These are phyloP conservation scores for Anthrax anthrax DNA, from an alignment of 2,888 invertebrate species.

Conservation along the genomic window DNA sequence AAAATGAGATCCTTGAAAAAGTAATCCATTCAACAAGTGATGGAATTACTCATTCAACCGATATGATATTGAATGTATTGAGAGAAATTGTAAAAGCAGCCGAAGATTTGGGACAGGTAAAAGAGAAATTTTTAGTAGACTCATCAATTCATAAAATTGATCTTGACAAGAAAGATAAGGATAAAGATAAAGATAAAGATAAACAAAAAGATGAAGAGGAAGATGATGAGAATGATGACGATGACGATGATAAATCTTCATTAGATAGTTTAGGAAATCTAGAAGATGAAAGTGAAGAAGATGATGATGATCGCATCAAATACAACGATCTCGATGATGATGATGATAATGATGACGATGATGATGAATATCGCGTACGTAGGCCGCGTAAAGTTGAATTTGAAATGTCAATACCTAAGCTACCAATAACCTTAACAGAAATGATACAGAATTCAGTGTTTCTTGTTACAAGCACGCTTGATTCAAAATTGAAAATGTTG, in stretches of 20 bases:
- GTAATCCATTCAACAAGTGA: background rate
- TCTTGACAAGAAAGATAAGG: background rate
- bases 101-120: background rate
- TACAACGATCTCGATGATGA: background rate
- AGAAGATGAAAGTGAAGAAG: background rate
- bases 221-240: background rate
- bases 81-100: background rate
- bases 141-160: background rate
- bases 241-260: background rate
- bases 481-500: constrained; percentile 4
- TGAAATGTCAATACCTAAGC: background rate
- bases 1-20: background rate
- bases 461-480: background rate
- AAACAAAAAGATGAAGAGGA: background rate
- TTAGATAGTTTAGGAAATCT: too few relatives aligned
- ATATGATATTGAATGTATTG: background rate
- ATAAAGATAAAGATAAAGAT: background rate
- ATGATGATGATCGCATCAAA: background rate
- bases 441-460: background rate
- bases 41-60: background rate
- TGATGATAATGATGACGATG: background rate
- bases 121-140: background rate
- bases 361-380: background rate
- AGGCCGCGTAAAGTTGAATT: background rate
- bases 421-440: background rate